phyloP scores from a whole-genome alignment of 2,888 invertebrate species.

The Clistopyga incitator region DNA sequence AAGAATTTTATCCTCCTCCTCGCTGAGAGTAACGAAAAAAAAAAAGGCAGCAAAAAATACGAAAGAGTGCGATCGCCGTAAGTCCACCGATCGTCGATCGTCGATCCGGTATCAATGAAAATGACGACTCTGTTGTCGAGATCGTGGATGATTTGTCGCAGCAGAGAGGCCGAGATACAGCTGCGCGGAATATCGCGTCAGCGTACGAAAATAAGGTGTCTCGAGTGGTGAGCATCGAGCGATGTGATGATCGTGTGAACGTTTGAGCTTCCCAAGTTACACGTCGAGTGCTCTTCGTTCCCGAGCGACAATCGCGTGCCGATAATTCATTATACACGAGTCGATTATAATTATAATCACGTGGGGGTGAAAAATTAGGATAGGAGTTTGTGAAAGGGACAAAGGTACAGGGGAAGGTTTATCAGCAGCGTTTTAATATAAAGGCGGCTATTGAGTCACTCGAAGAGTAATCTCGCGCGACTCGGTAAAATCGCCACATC shows the following conservation, averaged over 20 bases:
- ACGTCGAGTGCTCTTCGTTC: too few species aligned
- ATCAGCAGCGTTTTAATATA: constrained; percentile 64
- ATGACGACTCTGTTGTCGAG: constrained; percentile 68
- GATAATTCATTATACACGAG: not conserved
- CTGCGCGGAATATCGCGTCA: constrained; percentile 73
- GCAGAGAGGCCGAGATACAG: constrained; percentile 62
- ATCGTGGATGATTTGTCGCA: constrained; percentile 60
- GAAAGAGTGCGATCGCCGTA: too few species aligned
- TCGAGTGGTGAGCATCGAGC: constrained; percentile 65
- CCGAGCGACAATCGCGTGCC: too few species aligned
- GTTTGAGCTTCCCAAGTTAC: too few species aligned
- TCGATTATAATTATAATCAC: not conserved
- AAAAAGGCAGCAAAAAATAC: too few species aligned
- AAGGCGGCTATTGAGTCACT: constrained; percentile 81
- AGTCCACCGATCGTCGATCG: constrained; percentile 65
- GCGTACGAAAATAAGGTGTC: constrained; percentile 70
- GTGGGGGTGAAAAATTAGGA: not conserved
- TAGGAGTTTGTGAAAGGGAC: not conserved
- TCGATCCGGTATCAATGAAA: constrained; percentile 64
- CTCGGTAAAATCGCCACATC: constrained; percentile 87
- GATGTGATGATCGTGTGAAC: constrained; percentile 49
- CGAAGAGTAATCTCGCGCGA: constrained; percentile 87
- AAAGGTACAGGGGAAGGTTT: constrained; percentile 31
- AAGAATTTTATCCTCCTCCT: not conserved
- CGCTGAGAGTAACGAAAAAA: too few species aligned